phyloP scores from a whole-genome alignment of 2,113 vertebrate species.

The Hippocampus abdominalis region DNA sequence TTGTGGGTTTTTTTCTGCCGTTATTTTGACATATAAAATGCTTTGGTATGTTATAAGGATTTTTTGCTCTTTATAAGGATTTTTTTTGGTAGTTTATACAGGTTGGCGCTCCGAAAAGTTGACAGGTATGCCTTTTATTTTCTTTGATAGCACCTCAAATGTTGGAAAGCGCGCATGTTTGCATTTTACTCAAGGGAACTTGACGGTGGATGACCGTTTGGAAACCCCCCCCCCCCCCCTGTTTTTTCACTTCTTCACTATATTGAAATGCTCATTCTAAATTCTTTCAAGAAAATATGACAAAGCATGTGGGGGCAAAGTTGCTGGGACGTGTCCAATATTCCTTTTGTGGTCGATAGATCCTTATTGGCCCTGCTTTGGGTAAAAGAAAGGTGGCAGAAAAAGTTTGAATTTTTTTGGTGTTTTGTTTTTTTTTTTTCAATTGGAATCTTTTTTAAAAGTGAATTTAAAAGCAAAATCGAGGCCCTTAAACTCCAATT shows the following conservation, averaged over 20 bases:
- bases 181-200: slow-evolving; percentile 21
- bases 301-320: slow-evolving; percentile 19
- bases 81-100: no score
- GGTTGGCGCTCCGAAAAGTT: no score
- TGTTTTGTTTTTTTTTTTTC: no score
- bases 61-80: no score
- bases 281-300: not conserved
- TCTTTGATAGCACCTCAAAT: slow-evolving; percentile 37
- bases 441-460: slow-evolving; percentile 44
- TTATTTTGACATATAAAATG: no score
- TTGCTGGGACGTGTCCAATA: slow-evolving; percentile 41
- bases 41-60: no score
- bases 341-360: slow-evolving; percentile 21
- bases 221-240: not conserved
- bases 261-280: not conserved
- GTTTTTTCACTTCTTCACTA: not conserved
- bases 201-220: not conserved
- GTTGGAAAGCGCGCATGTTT: slow-evolving; percentile 23
- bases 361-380: slow-evolving; percentile 43
- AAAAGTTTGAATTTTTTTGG: slow-evolving; percentile 39
- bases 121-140: slow-evolving; percentile 38
- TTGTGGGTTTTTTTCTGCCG: no score
- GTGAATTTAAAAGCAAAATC: slow-evolving; percentile 17
- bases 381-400: slow-evolving; percentile 45
- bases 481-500: slow-evolving; percentile 9